Percentiles rank a stretch among this genome's conserved stretches.
Conservation (phyloP, 2,113 vertebrate species). For the Hippocampus comes region DNA sequence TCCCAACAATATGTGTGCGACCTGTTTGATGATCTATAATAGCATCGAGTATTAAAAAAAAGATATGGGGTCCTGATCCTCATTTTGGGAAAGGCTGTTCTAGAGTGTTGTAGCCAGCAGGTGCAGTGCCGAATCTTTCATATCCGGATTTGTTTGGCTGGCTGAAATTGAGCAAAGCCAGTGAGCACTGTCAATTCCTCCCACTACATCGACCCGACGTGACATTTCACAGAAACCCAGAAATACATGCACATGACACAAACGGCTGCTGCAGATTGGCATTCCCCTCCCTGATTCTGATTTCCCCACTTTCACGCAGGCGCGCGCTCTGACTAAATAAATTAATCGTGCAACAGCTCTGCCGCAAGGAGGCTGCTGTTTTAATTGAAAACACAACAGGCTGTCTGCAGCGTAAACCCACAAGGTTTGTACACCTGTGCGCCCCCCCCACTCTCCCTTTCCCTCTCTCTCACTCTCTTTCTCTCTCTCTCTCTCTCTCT, state of each 20-base stretch:
- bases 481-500: slow-evolving; percentile 18
- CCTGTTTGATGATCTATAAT: not conserved
- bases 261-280: not conserved
- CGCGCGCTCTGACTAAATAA: slow-evolving; percentile 25
- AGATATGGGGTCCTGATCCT: not conserved
- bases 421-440: slow-evolving; percentile 38
- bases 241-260: slow-evolving; percentile 5
- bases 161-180: slow-evolving; percentile 20
- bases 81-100: not conserved
- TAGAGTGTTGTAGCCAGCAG: not conserved
- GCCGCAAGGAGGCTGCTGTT: slow-evolving; percentile 35
- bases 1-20: not conserved
- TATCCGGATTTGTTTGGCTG: not conserved
- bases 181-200: slow-evolving; percentile 3
- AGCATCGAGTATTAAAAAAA: too few relatives aligned
- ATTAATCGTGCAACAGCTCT: slow-evolving; percentile 38
- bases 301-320: slow-evolving; percentile 25
- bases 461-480: too few relatives aligned
- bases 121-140: not conserved
- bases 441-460: too few relatives aligned
- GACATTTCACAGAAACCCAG: slow-evolving; percentile 15
- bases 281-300: not conserved
- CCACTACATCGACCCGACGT: slow-evolving; percentile 2
- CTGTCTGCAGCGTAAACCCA: slow-evolving; percentile 57
- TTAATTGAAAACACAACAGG: slow-evolving; percentile 55